These are phyloP conservation scores for Etia nguti DNA, from an alignment of 2,113 vertebrate species.

Conservation along the genomic window DNA sequence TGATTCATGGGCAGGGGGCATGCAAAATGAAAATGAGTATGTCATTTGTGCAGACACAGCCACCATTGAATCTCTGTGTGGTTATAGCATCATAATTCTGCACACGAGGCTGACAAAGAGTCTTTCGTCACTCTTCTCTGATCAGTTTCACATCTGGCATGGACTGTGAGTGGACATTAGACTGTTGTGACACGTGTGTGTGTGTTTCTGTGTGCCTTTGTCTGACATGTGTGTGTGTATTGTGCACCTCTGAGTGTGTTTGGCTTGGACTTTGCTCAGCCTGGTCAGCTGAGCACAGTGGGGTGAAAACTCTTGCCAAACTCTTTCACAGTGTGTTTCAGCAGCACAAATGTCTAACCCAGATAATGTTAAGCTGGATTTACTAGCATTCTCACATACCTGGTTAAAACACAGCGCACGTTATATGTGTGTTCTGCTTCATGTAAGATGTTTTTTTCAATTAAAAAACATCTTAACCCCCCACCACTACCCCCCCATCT, in stretches of 20 bases:
- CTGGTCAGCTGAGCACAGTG: conserved; percentile 17
- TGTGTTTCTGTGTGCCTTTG: neutral
- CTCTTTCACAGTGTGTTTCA: conserved; percentile 8
- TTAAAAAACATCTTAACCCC: neutral
- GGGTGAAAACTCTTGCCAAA: neutral
- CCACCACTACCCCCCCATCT: neutral
- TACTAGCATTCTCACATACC: neutral
- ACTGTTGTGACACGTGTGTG: conserved; percentile 45
- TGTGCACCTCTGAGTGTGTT: neutral
- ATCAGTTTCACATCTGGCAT: conserved; percentile 1
- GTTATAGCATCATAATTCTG: neutral
- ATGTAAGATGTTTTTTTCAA: too few species aligned
- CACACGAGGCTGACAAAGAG: neutral
- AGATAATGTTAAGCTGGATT: conserved; percentile 11
- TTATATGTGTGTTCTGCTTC: neutral
- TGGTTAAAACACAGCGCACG: neutral
- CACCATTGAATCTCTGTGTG: neutral
- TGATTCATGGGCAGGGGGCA: neutral
- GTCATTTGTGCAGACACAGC: neutral
- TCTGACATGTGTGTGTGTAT: conserved; percentile 15
- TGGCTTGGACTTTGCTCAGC: conserved; percentile 37
- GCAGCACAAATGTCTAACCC: neutral
- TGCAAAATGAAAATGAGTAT: neutral
- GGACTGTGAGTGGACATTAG: conserved; percentile 37
- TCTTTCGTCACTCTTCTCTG: neutral